These are phyloP conservation scores for Cataglyphis rosenhaueri DNA, from an alignment of 2,888 invertebrate species.

Conservation along the genomic window DNA sequence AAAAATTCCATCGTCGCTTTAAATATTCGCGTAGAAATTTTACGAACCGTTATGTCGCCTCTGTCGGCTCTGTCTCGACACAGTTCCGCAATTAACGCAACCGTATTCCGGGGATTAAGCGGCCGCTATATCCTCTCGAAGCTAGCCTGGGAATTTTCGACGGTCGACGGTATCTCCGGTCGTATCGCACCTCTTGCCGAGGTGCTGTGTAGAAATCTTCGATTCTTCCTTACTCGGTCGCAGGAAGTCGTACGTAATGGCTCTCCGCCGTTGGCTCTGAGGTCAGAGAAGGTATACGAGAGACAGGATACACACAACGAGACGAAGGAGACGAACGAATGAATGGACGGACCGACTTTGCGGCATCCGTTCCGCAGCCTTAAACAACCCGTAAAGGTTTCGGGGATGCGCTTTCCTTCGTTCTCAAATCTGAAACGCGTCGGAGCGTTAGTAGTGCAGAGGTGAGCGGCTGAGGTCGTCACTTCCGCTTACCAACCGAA, in stretches of 20 bases:
- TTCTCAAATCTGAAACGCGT: conserved; percentile 78
- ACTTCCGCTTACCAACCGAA: conserved; percentile 84
- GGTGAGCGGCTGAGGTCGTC: conserved; percentile 85
- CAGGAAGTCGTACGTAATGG: conserved; percentile 78
- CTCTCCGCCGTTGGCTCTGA: conserved; percentile 68
- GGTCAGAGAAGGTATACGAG: conserved; percentile 68
- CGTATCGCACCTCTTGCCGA: conserved; percentile 50
- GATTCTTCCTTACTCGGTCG: conserved; percentile 68
- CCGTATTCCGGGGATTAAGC: conserved; percentile 21
- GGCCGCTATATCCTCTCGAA: conserved; percentile 27
- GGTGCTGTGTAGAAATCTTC: conserved; percentile 60
- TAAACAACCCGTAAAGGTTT: conserved; percentile 75
- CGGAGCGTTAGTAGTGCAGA: conserved; percentile 85
- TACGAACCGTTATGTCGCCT: conserved; percentile 39
- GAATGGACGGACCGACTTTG: conserved; percentile 19
- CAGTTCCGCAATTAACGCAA: conserved; percentile 47
- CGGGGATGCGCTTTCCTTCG: conserved; percentile 81
- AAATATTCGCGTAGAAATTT: conserved; percentile 31
- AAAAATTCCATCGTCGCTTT: not conserved
- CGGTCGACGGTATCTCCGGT: conserved; percentile 39
- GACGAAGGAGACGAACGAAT: conserved; percentile 22
- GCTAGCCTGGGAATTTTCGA: conserved; percentile 41
- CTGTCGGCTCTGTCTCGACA: conserved; percentile 17
- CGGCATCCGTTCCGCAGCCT: conserved; percentile 74
- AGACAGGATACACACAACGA: conserved; percentile 20